Evolutionary conservation across 2,888 invertebrate species (phyloP).

Genomic region (Volucella inflata): DNA sequence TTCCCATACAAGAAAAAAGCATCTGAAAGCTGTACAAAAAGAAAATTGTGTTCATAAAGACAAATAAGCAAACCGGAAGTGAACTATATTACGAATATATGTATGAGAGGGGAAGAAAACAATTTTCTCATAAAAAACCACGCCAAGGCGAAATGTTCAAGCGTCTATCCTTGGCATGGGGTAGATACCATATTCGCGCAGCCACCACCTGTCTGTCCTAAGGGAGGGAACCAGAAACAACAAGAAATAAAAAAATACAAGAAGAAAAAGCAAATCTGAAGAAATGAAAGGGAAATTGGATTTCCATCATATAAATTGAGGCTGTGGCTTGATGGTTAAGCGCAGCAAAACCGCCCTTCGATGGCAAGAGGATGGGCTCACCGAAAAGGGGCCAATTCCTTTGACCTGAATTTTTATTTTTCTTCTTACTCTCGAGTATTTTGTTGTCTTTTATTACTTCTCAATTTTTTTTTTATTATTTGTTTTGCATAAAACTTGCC

Average conservation of each 20-base stretch:
- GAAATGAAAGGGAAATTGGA: conserved; percentile 54
- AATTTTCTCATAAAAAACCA: conserved; percentile 30
- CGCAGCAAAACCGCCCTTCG: neutral
- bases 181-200: neutral
- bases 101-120: conserved; percentile 18
- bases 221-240: neutral
- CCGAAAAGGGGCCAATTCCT: neutral
- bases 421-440: neutral
- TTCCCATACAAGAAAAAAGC: neutral
- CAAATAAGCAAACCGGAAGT: conserved; percentile 48
- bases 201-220: neutral
- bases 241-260: neutral
- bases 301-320: conserved; percentile 62
- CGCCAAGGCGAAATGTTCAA: conserved; percentile 13
- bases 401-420: conserved; percentile 20
- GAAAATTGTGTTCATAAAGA: conserved; percentile 6
- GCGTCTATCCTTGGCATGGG: neutral
- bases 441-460: neutral
- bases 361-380: neutral
- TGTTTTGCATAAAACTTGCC: neutral
- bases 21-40: neutral
- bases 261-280: neutral
- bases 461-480: neutral
- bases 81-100: conserved; percentile 32
- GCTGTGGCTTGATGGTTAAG: conserved; percentile 20